phyloP scores from a whole-genome alignment of 2,888 invertebrate species.

The Lasioglossum pauxillum region DNA sequence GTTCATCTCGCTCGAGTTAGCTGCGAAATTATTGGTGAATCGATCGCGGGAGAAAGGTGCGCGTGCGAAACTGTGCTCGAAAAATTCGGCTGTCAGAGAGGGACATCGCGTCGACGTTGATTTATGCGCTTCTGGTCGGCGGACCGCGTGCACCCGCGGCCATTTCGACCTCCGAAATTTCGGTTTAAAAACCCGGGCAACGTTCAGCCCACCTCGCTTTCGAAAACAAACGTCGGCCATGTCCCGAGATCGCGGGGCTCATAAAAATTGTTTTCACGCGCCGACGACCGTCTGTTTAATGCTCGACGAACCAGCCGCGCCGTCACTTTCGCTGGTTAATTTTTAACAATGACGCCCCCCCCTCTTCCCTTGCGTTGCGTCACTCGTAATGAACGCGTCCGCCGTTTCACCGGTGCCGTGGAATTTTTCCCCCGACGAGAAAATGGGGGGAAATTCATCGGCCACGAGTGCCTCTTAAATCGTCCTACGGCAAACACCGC shows the following conservation, averaged over 20 bases:
- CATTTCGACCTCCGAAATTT: neutral
- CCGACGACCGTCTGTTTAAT: neutral
- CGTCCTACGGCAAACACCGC: slow-evolving; percentile 6
- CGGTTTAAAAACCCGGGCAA: neutral
- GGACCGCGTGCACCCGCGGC: neutral
- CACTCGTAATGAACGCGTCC: neutral
- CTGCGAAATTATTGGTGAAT: slow-evolving; percentile 10
- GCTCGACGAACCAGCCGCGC: neutral
- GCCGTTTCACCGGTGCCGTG: neutral
- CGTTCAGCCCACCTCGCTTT: neutral
- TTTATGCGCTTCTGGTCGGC: slow-evolving; percentile 14
- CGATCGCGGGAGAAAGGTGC: neutral
- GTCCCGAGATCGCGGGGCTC: neutral
- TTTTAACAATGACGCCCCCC: neutral
- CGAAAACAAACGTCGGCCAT: neutral
- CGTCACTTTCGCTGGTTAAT: neutral
- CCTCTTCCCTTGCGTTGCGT: neutral
- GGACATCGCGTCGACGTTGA: neutral
- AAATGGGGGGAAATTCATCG: slow-evolving; percentile 18
- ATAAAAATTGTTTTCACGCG: neutral
- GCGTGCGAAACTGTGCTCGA: neutral
- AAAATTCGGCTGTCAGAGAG: neutral
- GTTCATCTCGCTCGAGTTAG: neutral
- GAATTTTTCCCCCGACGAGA: neutral
- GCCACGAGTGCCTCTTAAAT: slow-evolving; percentile 9